Base-by-base conservation (phyloP, 2,797 vertebrate genomes). In the Sternarchorhynchus goeldii region DNA sequence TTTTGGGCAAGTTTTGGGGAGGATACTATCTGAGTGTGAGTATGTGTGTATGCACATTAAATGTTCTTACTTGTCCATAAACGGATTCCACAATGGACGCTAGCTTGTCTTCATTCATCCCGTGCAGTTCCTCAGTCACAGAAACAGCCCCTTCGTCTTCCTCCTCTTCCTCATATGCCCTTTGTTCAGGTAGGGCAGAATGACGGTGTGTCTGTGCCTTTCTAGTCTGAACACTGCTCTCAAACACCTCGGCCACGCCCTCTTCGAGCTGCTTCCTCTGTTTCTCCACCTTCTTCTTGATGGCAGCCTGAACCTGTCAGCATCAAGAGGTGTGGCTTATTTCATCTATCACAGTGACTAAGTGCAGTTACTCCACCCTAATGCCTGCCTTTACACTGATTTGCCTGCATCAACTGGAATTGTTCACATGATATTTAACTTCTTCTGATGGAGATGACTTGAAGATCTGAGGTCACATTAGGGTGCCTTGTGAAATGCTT, bases 231-330 rank as follows among this genome's bases (percentile, higher is more conserved):
- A 77, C 32, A 1, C 55, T 17, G 6, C 18, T 73, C 0, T 7
- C 65, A 0, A 87, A 86, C 5, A 20, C 6, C 16, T 91, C 91
- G 58, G 65, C 80, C 0, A 6, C 57, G 0, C 79, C 77, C 55
- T 62, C 73, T 60, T 84, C 82, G n/a, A 56, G 39, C 71, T 75
- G 81, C 70, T 71, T 87, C 41, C 76, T 92, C 87, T 92, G 91
- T 86, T 89, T 93, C 86, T 92, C 89, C 75, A 93, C 78, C 50
- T 92, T 94, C 88, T 83, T 93, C 79, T 91, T 94, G 87, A 94
- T 93, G 63, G 91, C 76, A 4, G 92, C 92, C 76, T 93, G 92
- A 12, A 94, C 91, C 93, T 94, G 85, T 1, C 8, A 32, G 17
- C 16, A 56, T 20, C 10, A 62, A 55, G 31, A 41, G 36, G 4